These are phyloP conservation scores for Mustelus asterias DNA, from an alignment of 2,113 vertebrate genomes.

Conservation along the genomic window DNA sequence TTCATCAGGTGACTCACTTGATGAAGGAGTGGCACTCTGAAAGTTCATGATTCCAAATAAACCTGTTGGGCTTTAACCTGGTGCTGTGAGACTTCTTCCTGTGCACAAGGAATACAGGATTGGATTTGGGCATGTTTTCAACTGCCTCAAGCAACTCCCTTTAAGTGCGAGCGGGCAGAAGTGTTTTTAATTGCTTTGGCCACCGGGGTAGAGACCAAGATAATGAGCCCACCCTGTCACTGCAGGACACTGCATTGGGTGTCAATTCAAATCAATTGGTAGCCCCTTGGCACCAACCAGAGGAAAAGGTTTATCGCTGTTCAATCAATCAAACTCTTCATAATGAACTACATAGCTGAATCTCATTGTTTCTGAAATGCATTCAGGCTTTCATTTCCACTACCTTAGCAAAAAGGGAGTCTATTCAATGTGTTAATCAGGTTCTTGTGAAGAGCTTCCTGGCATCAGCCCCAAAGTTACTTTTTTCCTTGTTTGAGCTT, in stretches of 20 bases:
- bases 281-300: no score
- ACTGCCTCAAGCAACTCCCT: not conserved
- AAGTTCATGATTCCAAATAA: no score
- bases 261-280: not conserved
- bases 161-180: no score
- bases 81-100: no score
- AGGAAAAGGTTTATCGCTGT: not conserved
- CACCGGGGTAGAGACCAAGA: not conserved
- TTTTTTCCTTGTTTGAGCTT: not conserved
- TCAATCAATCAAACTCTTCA: not conserved
- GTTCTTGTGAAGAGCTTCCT: not conserved
- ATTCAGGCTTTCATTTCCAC: not conserved
- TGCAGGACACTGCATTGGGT: not conserved
- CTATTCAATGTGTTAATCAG: not conserved
- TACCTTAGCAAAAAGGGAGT: not conserved
- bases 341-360: not conserved
- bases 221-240: not conserved
- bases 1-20: no score
- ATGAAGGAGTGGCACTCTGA: no score
- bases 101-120: no score
- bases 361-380: not conserved
- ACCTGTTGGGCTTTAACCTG: no score
- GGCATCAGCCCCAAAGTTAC: not conserved
- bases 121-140: not conserved
- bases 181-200: not conserved